These are phyloP conservation scores for Vanessa tameamea DNA, from an alignment of 1,140 invertebrate genomes.

Conservation along the genomic window DNA sequence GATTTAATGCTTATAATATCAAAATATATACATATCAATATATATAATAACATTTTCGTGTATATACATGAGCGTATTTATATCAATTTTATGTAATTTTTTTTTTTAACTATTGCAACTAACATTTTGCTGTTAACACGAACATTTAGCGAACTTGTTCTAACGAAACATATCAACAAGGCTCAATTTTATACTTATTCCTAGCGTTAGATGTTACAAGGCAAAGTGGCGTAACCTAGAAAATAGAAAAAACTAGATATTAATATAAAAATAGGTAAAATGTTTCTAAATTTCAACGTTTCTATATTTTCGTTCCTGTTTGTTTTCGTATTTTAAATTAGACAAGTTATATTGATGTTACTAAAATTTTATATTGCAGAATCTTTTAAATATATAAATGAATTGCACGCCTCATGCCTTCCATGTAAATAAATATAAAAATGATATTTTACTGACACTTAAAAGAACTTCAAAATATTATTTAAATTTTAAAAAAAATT, in stretches of 20 bases:
- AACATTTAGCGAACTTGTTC: conserved; percentile 30
- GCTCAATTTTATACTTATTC: conserved; percentile 78
- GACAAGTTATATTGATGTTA: conserved; percentile 30
- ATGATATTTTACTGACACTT: conserved; percentile 50
- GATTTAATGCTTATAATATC: not conserved
- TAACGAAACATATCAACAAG: conserved; percentile 76
- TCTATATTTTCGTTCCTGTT: conserved; percentile 21
- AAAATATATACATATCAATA: not conserved
- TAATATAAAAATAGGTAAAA: conserved; percentile 47
- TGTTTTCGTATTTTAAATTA: conserved; percentile 39
- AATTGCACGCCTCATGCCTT: conserved; percentile 68
- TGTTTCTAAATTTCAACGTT: conserved; percentile 40
- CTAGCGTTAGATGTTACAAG: conserved; percentile 63
- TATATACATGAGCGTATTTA: conserved; percentile 4
- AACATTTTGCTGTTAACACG: conserved; percentile 8
- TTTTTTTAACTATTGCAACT: not conserved
- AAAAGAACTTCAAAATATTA: conserved; percentile 45
- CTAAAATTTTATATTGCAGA: conserved; percentile 23
- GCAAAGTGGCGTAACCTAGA: conserved; percentile 58
- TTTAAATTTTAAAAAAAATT: conserved; percentile 40
- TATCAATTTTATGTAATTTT: not conserved
- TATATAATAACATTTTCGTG: conserved; percentile 2
- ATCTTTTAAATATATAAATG: conserved; percentile 35
- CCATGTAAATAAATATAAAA: conserved; percentile 70
- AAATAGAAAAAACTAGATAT: conserved; percentile 34